phyloP scores from a whole-genome alignment of 2,888 invertebrate genomes.

The Xestia sexstrigata region DNA sequence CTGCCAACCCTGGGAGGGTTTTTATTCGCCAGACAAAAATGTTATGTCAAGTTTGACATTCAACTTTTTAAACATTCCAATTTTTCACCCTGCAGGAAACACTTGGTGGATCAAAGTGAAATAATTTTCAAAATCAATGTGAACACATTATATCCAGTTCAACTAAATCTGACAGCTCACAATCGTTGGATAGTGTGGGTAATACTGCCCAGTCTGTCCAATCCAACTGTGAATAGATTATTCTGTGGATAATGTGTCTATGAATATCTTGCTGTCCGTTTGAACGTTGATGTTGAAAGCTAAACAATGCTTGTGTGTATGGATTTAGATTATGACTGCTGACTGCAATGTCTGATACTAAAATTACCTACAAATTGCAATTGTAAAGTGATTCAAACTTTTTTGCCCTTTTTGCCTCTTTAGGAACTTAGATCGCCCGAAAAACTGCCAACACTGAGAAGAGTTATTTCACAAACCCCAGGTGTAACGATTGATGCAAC shows the following conservation, averaged over 20 bases:
- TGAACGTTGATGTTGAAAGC: background rate
- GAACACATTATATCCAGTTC: slow-evolving; percentile 44
- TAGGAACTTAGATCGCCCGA: background rate
- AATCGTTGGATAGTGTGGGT: slow-evolving; percentile 4
- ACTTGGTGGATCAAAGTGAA: background rate
- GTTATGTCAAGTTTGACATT: background rate
- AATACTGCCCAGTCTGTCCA: slow-evolving; percentile 1
- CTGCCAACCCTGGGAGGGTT: background rate
- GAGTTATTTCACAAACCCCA: background rate
- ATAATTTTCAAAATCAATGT: slow-evolving; percentile 29
- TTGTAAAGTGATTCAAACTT: background rate
- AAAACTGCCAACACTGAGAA: background rate
- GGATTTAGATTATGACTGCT: background rate
- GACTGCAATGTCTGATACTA: too few relatives aligned
- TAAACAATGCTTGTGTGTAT: slow-evolving; percentile 4
- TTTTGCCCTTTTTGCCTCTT: background rate
- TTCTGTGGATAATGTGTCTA: slow-evolving; percentile 10
- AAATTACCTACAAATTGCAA: background rate
- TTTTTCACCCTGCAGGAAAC: too few relatives aligned
- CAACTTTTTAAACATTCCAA: background rate
- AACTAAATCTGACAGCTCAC: slow-evolving; percentile 38
- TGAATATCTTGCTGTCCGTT: slow-evolving; percentile 30
- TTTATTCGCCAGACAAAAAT: background rate
- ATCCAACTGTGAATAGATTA: slow-evolving; percentile 5
- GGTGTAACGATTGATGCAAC: background rate